phyloP scores from a whole-genome alignment of 2,797 vertebrate genomes.

The Pangasius djambal region DNA sequence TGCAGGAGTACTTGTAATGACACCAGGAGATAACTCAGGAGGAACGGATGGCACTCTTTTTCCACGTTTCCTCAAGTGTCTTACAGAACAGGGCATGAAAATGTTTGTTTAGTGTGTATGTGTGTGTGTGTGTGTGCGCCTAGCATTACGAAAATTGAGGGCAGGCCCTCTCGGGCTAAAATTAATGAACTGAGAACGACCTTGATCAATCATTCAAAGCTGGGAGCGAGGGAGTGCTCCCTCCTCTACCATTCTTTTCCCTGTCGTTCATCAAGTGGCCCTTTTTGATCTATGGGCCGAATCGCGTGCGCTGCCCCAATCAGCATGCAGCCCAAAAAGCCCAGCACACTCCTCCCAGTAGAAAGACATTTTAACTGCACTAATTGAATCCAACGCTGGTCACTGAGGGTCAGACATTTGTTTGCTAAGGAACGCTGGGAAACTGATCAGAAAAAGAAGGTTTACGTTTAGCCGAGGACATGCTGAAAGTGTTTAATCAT shows the following conservation, averaged over 20 bases:
- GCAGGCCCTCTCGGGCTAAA: conserved; percentile 72
- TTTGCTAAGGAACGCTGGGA: conserved; percentile 15
- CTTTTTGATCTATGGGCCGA: conserved; percentile 88
- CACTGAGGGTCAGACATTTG: conserved; percentile 45
- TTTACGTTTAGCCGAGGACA: conserved; percentile 17
- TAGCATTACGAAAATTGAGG: conserved; percentile 54
- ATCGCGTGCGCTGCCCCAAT: conserved; percentile 82
- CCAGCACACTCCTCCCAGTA: conserved; percentile 22
- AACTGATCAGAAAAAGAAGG: conserved; percentile 18
- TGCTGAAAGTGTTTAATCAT: conserved; percentile 24
- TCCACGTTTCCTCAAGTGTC: conserved; percentile 27
- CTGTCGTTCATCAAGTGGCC: conserved; percentile 83
- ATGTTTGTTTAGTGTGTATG: conserved; percentile 47
- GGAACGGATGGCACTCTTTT: conserved; percentile 14
- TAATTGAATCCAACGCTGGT: conserved; percentile 60
- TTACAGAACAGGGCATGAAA: conserved; percentile 35
- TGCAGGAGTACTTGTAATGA: conserved; percentile 18
- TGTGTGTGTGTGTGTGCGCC: conserved; percentile 38
- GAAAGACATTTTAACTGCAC: conserved; percentile 53
- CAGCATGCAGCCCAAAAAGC: conserved; percentile 51
- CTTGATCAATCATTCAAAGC: conserved; percentile 83
- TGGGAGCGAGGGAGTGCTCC: conserved; percentile 67
- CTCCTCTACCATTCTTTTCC: conserved; percentile 77
- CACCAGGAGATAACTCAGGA: conserved; percentile 22
- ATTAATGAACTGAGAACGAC: conserved; percentile 85